A percentile compares a stretch with the other conserved stretches of the same genome.
Conservation (phyloP, 1,140 invertebrate species). For the Manduca sexta region DNA sequence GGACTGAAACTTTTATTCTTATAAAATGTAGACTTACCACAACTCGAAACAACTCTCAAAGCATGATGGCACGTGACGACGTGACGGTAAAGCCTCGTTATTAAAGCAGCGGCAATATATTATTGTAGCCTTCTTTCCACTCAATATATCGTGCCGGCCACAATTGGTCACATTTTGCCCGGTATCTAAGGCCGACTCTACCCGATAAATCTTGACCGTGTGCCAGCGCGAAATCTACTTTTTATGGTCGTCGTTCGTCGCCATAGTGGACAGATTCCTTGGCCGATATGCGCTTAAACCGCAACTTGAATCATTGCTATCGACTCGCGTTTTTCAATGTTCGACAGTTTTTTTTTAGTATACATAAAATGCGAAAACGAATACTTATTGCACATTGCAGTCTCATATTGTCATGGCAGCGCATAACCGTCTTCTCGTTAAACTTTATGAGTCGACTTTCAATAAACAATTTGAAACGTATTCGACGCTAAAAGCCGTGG, state of each 20-base stretch:
- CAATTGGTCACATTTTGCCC: conserved; percentile 27
- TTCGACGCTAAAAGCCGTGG: neutral
- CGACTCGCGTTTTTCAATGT: conserved; percentile 36
- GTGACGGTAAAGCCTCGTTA: too few relatives aligned
- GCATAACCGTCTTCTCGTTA: conserved; percentile 3
- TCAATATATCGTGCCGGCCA: conserved; percentile 45
- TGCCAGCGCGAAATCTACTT: conserved; percentile 52
- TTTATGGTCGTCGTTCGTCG: conserved; percentile 40
- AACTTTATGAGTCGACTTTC: neutral
- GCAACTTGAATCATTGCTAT: conserved; percentile 36
- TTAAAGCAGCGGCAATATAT: neutral
- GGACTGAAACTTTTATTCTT: too few relatives aligned
- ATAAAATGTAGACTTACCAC: too few relatives aligned
- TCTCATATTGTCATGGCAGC: neutral
- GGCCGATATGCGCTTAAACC: conserved; percentile 44
- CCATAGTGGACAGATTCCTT: conserved; percentile 48
- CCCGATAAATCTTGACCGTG: conserved; percentile 54
- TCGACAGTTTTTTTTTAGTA: conserved; percentile 17
- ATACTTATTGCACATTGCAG: neutral
- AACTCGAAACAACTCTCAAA: too few relatives aligned
- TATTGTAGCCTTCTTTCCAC: neutral
- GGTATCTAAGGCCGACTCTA: conserved; percentile 44
- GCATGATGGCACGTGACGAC: neutral
- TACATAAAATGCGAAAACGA: conserved; percentile 2
- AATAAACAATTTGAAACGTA: conserved; percentile 5